Conservation (phyloP, 1,140 invertebrate species). For the Macrostomum lignano region DNA sequence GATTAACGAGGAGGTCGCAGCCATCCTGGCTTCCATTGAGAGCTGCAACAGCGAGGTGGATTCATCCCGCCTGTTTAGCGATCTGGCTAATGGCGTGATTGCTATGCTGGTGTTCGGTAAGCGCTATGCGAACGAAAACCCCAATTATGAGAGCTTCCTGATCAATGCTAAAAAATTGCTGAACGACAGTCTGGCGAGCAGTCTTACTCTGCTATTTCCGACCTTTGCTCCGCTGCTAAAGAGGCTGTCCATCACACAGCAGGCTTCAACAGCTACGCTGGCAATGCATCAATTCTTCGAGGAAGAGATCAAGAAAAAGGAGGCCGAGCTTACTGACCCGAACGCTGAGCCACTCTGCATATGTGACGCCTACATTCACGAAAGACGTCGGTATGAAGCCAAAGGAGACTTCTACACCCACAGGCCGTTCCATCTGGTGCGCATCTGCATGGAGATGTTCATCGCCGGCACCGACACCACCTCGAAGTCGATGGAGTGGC, state of each 20-base stretch:
- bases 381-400: no score
- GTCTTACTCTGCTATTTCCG: neutral
- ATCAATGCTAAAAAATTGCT: neutral
- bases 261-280: no score
- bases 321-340: neutral
- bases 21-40: constrained; percentile 8
- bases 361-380: neutral
- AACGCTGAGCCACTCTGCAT: neutral
- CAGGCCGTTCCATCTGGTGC: neutral
- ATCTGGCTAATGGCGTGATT: neutral
- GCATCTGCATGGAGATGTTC: constrained; percentile 10
- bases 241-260: no score
- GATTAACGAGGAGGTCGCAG: constrained; percentile 12
- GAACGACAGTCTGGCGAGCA: neutral
- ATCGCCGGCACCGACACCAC: constrained; percentile 15
- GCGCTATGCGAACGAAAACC: neutral
- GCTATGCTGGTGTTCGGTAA: neutral
- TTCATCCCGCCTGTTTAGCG: neutral
- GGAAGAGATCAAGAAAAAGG: neutral
- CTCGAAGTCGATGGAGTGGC: constrained; percentile 11
- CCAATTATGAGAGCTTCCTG: neutral
- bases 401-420: no score
- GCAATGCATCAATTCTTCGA: neutral
- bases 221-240: neutral
- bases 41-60: neutral